Evolutionary conservation across 1,140 invertebrate species (phyloP).

Genomic region (Papilio polytes): DNA sequence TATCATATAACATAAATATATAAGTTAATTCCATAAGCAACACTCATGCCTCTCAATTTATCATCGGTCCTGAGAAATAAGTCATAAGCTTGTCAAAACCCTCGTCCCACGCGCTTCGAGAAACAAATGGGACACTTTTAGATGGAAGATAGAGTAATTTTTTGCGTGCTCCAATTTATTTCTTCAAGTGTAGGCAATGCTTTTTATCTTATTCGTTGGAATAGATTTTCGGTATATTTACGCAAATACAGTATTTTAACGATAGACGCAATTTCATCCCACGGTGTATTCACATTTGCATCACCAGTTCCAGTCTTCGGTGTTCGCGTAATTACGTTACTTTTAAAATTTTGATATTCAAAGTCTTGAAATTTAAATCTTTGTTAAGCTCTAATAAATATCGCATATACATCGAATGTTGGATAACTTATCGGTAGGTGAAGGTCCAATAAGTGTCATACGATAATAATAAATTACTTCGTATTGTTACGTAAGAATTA

Average conservation of each 20-base stretch:
- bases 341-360: too few relatives aligned
- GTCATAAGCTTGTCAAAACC: constrained; percentile 52
- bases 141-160: constrained; percentile 52
- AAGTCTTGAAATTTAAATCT: neutral
- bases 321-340: neutral
- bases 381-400: neutral
- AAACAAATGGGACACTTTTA: constrained; percentile 53
- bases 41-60: constrained; percentile 43
- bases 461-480: neutral
- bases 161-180: constrained; percentile 52
- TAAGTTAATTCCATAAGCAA: constrained; percentile 12
- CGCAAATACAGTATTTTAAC: neutral
- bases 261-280: neutral
- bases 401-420: neutral
- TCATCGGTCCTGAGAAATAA: constrained; percentile 54
- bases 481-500: neutral
- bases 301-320: neutral
- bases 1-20: neutral
- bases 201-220: constrained; percentile 21
- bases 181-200: constrained; percentile 47
- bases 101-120: constrained; percentile 48
- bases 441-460: neutral
- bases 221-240: neutral
- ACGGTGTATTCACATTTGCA: neutral
- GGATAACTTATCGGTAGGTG: neutral